Evolutionary conservation across 2,113 vertebrate genomes (phyloP).

Genomic region (Lynx canadensis): DNA sequence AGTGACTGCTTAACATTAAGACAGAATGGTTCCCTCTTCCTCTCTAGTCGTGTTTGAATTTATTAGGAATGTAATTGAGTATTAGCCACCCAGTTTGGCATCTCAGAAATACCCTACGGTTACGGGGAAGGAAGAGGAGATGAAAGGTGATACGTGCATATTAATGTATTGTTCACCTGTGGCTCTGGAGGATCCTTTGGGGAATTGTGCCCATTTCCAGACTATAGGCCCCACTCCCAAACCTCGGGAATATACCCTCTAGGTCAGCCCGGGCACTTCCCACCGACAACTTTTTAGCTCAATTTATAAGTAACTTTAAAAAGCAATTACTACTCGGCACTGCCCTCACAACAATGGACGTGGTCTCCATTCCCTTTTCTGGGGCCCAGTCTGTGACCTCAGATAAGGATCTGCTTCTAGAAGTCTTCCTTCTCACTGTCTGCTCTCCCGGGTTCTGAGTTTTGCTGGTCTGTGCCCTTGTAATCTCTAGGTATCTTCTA

Average conservation of each 20-base stretch:
- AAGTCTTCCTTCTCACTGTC: not conserved
- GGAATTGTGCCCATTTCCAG: not conserved
- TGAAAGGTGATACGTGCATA: not conserved
- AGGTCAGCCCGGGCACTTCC: not conserved
- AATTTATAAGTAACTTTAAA: not conserved
- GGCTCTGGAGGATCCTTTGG: not conserved
- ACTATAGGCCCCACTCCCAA: not conserved
- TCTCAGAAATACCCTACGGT: conserved; percentile 6
- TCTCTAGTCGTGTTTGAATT: not conserved
- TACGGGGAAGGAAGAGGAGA: not conserved
- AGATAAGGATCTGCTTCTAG: not conserved
- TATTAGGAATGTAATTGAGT: not conserved
- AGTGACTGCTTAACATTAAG: conserved; percentile 27
- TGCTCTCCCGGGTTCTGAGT: not conserved
- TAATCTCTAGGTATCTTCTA: not conserved
- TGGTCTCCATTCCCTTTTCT: not conserved
- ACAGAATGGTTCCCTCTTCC: not conserved
- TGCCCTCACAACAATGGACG: not conserved
- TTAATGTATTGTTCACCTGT: not conserved
- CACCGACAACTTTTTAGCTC: not conserved
- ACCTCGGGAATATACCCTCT: not conserved
- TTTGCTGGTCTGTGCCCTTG: not conserved
- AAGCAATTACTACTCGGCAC: not conserved
- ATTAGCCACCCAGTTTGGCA: not conserved
- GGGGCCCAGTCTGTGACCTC: not conserved